Base-by-base conservation (phyloP, 2,113 vertebrate genomes). In the Pygoscelis antarcticus region DNA sequence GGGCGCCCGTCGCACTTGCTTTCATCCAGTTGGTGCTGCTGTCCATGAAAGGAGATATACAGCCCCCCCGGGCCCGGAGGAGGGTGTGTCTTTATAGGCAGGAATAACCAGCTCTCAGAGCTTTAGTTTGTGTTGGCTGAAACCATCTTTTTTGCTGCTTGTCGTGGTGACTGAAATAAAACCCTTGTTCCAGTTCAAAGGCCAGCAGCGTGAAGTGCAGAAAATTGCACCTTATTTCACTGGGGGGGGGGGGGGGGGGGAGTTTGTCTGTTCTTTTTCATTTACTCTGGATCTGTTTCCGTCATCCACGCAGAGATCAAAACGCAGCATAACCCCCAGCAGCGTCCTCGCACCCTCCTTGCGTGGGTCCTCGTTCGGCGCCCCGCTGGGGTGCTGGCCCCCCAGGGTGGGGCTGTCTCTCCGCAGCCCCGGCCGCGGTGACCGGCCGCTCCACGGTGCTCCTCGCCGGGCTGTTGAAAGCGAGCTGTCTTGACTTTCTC, bases 21-120 rank as follows among this genome's bases (percentile, higher is more conserved):
- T 97, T 95, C 80, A 95, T 90, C 81, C 47, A 0, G 0, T 26
- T 54, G 29, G 11, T 78, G 62, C 79, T 94, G 57, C 36, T 61
- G 74, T 44, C 86, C 71, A 9, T 82, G 51, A 69, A 89, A 70
- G 62, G 62, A 85, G 77, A 70, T 21, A 8, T 2, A 34, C 34
- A 61, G 42, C 42, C 40, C 62, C 81, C 84, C 38, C 21, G 26
- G 94, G 83, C 94, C 36, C n/a, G 4, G n/a, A 27, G 68, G 30
- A 78, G 87, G 66, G 81, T 49, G 88, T 62, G 87, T 55, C 60
- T 74, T 54, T 47, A 15, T 20, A 30, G 52, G 61, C 93, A 82
- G 70, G 87, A 90, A 84, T 79, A 93, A 91, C 87, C 90, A 78
- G 85, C 81, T 91, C 80, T 76, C n/a, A 84, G 85, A 83, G 49